Evolutionary conservation across 2,888 invertebrate genomes (phyloP).

Genomic region (Caradrina clavipalpis): DNA sequence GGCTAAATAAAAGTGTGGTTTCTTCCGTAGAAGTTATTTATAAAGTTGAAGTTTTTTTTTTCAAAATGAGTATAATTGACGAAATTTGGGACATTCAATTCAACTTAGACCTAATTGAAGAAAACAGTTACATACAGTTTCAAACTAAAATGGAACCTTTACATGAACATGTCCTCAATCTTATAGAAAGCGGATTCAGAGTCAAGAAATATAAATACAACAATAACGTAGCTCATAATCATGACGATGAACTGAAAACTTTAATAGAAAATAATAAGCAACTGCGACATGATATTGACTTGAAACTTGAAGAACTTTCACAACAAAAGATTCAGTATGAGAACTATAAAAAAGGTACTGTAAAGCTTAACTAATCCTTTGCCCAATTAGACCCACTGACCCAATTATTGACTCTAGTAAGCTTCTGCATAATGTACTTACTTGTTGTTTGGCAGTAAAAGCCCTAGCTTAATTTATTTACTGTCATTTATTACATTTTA

Average conservation of each 20-base stretch:
- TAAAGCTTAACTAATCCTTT: no score
- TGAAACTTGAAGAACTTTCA: conserved; percentile 74
- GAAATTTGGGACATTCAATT: conserved; percentile 74
- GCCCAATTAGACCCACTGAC: no score
- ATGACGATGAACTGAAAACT: conserved; percentile 77
- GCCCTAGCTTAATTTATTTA: no score
- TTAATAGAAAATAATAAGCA: conserved; percentile 79
- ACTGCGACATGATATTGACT: conserved; percentile 76
- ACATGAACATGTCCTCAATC: conserved; percentile 67
- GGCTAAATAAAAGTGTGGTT: background rate
- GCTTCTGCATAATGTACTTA: background rate
- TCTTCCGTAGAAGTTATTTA: background rate
- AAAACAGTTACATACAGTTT: conserved; percentile 66
- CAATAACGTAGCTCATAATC: conserved; percentile 64
- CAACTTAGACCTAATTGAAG: conserved; percentile 67
- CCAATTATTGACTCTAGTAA: background rate
- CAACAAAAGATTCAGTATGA: conserved; percentile 78
- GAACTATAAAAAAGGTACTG: conserved; percentile 79
- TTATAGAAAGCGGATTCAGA: conserved; percentile 74
- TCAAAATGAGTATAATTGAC: conserved; percentile 75
- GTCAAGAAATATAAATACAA: conserved; percentile 65
- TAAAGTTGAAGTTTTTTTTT: background rate
- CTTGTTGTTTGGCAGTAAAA: background rate
- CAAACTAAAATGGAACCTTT: conserved; percentile 66
- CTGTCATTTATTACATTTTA: no score